Conservation (phyloP, 2,113 vertebrate genomes). For the Callionymus lyra region DNA sequence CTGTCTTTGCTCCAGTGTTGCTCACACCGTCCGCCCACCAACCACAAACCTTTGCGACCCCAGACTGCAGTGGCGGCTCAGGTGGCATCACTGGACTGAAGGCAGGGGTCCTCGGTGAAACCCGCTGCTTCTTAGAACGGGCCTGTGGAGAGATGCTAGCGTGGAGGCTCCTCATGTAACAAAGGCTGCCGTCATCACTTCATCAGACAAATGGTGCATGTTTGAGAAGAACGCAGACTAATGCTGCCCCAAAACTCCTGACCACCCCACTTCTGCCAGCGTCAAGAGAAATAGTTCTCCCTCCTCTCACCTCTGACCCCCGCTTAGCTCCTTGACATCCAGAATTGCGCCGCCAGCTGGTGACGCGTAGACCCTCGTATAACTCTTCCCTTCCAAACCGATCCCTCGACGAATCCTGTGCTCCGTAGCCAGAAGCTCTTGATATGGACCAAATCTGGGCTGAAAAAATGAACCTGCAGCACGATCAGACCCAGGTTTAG, state of each 20-base stretch:
- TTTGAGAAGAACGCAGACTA: too few species aligned
- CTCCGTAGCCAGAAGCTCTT: constrained; percentile 48
- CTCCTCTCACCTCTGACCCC: constrained; percentile 28
- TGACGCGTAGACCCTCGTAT: constrained; percentile 44
- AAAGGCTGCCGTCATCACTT: too few species aligned
- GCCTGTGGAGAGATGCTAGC: constrained; percentile 15
- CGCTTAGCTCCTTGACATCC: constrained; percentile 27
- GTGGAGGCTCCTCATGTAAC: too few species aligned
- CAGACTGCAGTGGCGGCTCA: too few species aligned
- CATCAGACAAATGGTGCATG: too few species aligned
- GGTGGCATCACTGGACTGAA: constrained; percentile 29
- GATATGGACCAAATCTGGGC: constrained; percentile 53
- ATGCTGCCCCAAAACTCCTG: too few species aligned
- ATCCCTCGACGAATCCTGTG: constrained; percentile 26
- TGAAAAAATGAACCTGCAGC: constrained; percentile 34
- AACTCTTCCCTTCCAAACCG: constrained; percentile 17
- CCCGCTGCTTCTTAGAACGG: constrained; percentile 39
- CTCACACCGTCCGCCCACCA: too few species aligned
- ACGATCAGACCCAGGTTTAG: constrained; percentile 53
- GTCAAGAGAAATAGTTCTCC: constrained; percentile 15
- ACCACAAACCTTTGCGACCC: too few species aligned
- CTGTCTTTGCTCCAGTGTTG: constrained; percentile 36
- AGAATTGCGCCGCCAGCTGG: constrained; percentile 37
- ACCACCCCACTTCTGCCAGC: too few species aligned
- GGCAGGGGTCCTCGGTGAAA: constrained; percentile 34